These are phyloP conservation scores for Mormyrus iriodes DNA, from an alignment of 2,113 vertebrate genomes.

Conservation along the genomic window DNA sequence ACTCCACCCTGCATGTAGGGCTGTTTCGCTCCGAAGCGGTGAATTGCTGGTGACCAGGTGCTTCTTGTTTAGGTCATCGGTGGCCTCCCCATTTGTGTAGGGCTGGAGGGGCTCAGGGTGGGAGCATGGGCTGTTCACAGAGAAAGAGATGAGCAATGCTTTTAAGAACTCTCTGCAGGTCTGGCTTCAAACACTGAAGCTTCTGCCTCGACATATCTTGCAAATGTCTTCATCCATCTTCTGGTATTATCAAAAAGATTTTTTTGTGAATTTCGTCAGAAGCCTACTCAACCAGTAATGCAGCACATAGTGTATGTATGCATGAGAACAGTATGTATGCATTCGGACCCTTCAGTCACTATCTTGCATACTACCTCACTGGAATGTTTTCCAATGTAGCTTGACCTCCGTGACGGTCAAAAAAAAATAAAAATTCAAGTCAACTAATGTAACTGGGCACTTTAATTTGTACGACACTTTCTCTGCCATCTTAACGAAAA, in stretches of 20 bases:
- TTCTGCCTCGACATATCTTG: neutral
- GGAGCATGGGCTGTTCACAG: neutral
- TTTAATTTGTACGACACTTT: neutral
- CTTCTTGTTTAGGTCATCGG: neutral
- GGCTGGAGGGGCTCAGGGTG: neutral
- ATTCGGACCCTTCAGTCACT: neutral
- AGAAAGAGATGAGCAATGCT: neutral
- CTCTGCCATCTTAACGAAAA: neutral
- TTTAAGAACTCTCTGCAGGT: neutral
- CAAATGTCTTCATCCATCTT: no score
- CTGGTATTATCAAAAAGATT: no score
- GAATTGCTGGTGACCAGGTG: neutral
- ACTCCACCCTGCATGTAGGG: neutral
- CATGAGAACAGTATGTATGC: neutral
- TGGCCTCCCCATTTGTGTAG: neutral
- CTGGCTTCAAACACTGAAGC: neutral
- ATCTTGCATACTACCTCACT: neutral
- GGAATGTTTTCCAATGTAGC: neutral
- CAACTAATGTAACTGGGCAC: neutral
- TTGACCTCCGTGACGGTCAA: neutral
- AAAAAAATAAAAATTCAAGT: neutral
- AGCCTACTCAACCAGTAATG: neutral
- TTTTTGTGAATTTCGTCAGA: neutral
- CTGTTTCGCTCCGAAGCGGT: neutral
- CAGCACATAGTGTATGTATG: neutral